Conservation (phyloP, 2,113 vertebrate species). For the Montifringilla adamsi region DNA sequence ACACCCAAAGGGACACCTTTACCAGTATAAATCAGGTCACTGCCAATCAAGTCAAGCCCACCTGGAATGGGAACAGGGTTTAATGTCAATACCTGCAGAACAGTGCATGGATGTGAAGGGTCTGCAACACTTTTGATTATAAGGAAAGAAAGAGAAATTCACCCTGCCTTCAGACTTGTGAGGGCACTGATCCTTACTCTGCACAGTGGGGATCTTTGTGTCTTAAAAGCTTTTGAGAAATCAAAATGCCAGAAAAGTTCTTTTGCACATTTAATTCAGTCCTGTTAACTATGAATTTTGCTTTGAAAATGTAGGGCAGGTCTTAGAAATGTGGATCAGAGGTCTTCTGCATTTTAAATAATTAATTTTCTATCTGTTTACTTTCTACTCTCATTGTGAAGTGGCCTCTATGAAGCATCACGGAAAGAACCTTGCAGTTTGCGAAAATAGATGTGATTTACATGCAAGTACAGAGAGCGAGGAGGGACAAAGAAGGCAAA, state of each 20-base stretch:
- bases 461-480: fast-evolving
- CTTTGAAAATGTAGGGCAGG: not conserved
- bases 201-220: not conserved
- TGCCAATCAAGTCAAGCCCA: not conserved
- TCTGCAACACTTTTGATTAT: not conserved
- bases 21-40: not conserved
- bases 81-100: not conserved
- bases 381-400: not conserved
- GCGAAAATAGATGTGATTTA: not conserved
- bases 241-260: not conserved
- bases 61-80: not conserved
- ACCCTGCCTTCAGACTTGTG: not conserved
- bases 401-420: not conserved
- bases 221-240: not conserved
- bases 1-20: not conserved
- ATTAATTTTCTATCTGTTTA: not conserved
- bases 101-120: not conserved
- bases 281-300: not conserved
- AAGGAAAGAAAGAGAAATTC: not conserved
- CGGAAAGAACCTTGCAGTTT: not conserved
- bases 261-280: not conserved
- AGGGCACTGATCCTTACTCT: not conserved
- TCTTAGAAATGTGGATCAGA: not conserved
- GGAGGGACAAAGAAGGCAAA: not conserved
- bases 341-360: not conserved